A percentile compares a stretch with the other conserved stretches of the same genome.
Evolutionary conservation across 2,797 vertebrate genomes (phyloP).

Genomic region (Hippocampus kuda): DNA sequence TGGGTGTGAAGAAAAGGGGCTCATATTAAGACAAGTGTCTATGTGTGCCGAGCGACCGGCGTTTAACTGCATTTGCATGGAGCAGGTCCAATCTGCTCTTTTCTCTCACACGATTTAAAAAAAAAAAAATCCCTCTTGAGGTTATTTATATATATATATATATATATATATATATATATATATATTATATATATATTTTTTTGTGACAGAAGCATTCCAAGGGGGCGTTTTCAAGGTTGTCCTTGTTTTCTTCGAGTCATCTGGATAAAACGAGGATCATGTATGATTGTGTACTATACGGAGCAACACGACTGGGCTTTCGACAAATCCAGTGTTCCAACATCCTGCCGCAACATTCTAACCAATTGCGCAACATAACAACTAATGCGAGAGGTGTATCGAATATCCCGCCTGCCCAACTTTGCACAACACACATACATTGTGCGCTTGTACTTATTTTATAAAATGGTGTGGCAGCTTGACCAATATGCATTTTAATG

Average conservation of each 20-base stretch:
- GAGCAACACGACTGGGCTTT: conserved; percentile 29
- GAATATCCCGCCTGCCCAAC: too few relatives aligned
- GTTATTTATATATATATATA: conserved; percentile 22
- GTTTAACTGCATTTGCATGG: conserved; percentile 64
- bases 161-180: conserved; percentile 23
- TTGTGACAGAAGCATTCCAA: conserved; percentile 64
- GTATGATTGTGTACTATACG: too few relatives aligned
- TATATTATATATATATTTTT: too few relatives aligned
- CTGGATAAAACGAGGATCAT: conserved; percentile 49
- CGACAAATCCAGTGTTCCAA: conserved; percentile 9
- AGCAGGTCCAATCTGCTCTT: conserved; percentile 60
- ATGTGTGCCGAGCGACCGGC: conserved; percentile 60
- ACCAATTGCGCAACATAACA: not conserved
- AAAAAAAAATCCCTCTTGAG: not conserved
- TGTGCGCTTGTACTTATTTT: too few relatives aligned
- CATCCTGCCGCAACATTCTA: not conserved
- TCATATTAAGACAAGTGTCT: conserved; percentile 68
- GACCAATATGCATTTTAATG: too few relatives aligned
- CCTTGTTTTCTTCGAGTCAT: conserved; percentile 56
- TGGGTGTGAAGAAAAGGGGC: conserved; percentile 74
- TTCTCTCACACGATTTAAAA: conserved; percentile 13
- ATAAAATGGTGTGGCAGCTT: too few relatives aligned
- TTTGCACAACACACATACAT: too few relatives aligned
- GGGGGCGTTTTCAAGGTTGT: conserved; percentile 60
- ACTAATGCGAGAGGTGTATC: too few relatives aligned